Percentiles rank a stretch among this genome's conserved stretches.
These are phyloP conservation scores for Molothrus aeneus DNA, from an alignment of 2,797 vertebrate genomes.

Conservation along the genomic window DNA sequence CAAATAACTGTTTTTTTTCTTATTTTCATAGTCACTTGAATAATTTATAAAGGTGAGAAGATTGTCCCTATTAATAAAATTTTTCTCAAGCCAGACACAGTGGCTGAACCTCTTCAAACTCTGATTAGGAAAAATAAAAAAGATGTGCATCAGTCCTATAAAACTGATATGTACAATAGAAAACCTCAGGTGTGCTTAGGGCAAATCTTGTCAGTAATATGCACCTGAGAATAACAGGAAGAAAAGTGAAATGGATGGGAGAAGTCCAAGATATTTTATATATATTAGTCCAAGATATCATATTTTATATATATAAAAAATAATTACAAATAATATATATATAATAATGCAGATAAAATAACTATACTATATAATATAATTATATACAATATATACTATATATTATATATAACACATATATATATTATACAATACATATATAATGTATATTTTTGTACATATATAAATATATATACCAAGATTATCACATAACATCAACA, in stretches of 20 bases:
- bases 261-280: background rate
- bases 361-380: no score
- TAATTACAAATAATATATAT: no score
- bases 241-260: background rate
- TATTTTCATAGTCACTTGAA: background rate
- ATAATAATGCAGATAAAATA: no score
- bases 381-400: no score
- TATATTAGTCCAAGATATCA: background rate
- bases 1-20: background rate
- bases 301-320: no score
- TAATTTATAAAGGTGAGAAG: background rate
- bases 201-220: background rate
- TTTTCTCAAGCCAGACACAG: background rate
- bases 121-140: background rate
- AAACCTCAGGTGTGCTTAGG: background rate
- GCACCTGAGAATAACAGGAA: background rate
- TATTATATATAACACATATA: no score
- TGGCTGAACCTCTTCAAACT: background rate
- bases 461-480: no score
- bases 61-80: background rate
- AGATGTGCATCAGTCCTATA: background rate
- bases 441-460: background rate
- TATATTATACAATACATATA: no score
- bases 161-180: background rate
- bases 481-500: no score